phyloP scores from a whole-genome alignment of 2,113 vertebrate species.

The Geococcyx californianus region DNA sequence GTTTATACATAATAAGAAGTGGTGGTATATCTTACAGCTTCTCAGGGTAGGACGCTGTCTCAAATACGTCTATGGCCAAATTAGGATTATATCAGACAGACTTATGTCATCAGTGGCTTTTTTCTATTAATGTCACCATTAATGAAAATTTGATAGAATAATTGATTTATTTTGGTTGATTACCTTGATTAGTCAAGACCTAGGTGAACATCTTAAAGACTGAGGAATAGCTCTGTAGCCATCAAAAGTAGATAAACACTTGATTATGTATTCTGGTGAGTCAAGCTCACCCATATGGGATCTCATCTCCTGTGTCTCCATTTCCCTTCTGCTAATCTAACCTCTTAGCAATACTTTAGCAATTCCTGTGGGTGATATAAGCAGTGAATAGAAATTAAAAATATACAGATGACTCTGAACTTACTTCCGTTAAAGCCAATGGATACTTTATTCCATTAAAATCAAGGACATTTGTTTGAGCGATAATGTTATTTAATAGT shows the following conservation, averaged over 20 bases:
- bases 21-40: not conserved
- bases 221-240: not conserved
- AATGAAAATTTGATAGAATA: not conserved
- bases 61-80: not conserved
- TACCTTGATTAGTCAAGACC: slow-evolving; percentile 1
- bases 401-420: not conserved
- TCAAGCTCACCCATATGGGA: slow-evolving; percentile 59
- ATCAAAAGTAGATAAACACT: slow-evolving; percentile 15
- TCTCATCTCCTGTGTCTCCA: slow-evolving; percentile 41
- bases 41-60: not conserved
- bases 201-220: not conserved
- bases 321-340: slow-evolving; percentile 52
- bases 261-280: slow-evolving; percentile 50
- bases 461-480: not conserved
- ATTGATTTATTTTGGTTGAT: not conserved
- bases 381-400: slow-evolving; percentile 13
- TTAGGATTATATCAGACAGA: not conserved
- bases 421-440: not conserved
- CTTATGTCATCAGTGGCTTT: not conserved
- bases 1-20: not conserved
- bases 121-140: not conserved
- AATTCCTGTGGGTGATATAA: slow-evolving; percentile 47
- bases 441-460: slow-evolving; percentile 3
- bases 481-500: not conserved
- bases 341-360: slow-evolving; percentile 56